Conservation (phyloP, 2,797 vertebrate species). For the Bothrops alternatus region DNA sequence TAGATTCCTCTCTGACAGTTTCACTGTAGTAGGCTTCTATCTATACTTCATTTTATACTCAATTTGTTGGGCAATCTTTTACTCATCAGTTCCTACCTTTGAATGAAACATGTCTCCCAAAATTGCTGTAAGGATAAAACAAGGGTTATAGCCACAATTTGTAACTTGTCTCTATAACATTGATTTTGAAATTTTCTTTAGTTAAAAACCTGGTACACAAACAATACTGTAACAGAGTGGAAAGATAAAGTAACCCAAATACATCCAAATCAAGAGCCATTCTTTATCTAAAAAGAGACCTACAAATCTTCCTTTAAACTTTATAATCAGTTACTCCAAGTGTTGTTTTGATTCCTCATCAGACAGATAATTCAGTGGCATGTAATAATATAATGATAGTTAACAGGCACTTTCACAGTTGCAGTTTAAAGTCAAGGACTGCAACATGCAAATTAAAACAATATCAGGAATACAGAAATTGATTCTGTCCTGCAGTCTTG, state of each 20-base stretch:
- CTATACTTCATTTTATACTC: neutral
- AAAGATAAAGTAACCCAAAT: neutral
- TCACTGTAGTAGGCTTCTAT: neutral
- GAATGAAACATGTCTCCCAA: neutral
- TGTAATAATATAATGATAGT: neutral
- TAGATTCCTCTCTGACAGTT: neutral
- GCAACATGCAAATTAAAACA: neutral
- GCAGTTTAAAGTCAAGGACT: neutral
- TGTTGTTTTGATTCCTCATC: neutral
- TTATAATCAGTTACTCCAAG: neutral
- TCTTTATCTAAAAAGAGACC: neutral
- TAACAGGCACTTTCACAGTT: neutral
- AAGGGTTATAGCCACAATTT: neutral
- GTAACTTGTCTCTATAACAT: neutral
- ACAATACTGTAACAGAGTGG: neutral
- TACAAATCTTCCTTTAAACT: neutral
- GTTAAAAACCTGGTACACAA: neutral
- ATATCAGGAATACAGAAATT: neutral
- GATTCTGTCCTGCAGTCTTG: neutral
- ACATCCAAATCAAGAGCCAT: neutral
- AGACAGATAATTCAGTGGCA: neutral
- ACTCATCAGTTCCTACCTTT: neutral
- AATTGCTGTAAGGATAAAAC: neutral
- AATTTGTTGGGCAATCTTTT: neutral
- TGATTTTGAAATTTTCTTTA: neutral